phyloP scores from a whole-genome alignment of 2,113 vertebrate genomes.

The Engystomops pustulosus region DNA sequence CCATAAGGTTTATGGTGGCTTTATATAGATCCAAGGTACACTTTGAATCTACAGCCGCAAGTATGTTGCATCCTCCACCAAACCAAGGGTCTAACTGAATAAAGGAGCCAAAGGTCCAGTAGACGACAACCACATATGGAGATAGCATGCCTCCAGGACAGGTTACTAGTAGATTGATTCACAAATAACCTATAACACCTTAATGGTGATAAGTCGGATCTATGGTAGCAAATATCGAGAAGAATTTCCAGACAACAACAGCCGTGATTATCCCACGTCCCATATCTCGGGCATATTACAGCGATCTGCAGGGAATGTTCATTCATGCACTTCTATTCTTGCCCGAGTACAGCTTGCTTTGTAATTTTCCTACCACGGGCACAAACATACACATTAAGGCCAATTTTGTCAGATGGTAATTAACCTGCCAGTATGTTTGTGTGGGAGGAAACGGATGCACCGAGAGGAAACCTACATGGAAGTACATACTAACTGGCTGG shows the following conservation, averaged over 20 bases:
- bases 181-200: neutral
- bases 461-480: neutral
- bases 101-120: neutral
- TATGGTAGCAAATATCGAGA: neutral
- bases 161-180: neutral
- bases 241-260: constrained; percentile 1
- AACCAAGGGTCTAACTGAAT: neutral
- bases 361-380: constrained; percentile 20
- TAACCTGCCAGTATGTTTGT: constrained; percentile 31
- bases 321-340: constrained; percentile 19
- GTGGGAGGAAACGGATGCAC: neutral
- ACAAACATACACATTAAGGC: constrained; percentile 22
- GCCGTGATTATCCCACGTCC: neutral
- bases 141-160: neutral
- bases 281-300: neutral
- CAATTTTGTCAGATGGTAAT: constrained; percentile 29
- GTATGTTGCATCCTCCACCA: neutral
- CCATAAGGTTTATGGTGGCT: neutral
- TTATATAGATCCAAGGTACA: neutral
- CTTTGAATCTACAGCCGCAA: too few species aligned
- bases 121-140: neutral
- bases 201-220: neutral
- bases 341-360: constrained; percentile 4
- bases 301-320: neutral
- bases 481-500: neutral